These are phyloP conservation scores for Drosophila testacea DNA, from an alignment of 2,888 invertebrate species.

Conservation along the genomic window DNA sequence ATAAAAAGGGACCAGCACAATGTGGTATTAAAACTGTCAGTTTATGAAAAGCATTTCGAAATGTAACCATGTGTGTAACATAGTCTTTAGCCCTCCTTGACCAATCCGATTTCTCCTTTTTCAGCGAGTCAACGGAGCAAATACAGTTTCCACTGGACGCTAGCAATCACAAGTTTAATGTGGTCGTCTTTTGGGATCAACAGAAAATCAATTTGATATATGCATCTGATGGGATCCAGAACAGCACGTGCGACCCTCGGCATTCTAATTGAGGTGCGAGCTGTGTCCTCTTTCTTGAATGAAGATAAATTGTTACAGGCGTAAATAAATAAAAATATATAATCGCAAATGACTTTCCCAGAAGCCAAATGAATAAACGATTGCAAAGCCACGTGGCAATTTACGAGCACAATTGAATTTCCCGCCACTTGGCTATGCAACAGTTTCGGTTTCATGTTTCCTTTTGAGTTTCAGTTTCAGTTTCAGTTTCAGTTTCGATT, in stretches of 20 bases:
- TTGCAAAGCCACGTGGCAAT: conserved; percentile 37
- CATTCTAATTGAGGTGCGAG: conserved; percentile 54
- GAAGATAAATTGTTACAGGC: conserved; percentile 63
- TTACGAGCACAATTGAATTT: conserved; percentile 53
- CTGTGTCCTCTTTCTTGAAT: conserved; percentile 34
- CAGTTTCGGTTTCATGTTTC: no score
- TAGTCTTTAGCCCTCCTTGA: not conserved
- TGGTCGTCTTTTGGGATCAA: conserved; percentile 43
- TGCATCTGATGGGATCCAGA: conserved; percentile 22
- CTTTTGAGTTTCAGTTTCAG: not conserved
- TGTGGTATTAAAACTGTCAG: conserved; percentile 35
- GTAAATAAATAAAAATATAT: conserved; percentile 14
- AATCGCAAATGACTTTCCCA: conserved; percentile 29
- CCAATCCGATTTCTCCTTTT: not conserved
- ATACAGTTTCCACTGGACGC: conserved; percentile 8
- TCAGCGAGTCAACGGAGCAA: conserved; percentile 36
- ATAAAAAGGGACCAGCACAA: conserved; percentile 18
- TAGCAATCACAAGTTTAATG: conserved; percentile 43
- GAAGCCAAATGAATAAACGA: conserved; percentile 34
- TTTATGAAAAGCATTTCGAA: conserved; percentile 35
- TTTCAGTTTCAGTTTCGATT: not conserved
- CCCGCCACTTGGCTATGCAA: conserved; percentile 25
- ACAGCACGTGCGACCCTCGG: conserved; percentile 4
- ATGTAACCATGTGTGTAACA: conserved; percentile 23
- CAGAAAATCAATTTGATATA: conserved; percentile 58